These are phyloP conservation scores for Venusia cambrica DNA, from an alignment of 2,888 invertebrate species.

Conservation along the genomic window DNA sequence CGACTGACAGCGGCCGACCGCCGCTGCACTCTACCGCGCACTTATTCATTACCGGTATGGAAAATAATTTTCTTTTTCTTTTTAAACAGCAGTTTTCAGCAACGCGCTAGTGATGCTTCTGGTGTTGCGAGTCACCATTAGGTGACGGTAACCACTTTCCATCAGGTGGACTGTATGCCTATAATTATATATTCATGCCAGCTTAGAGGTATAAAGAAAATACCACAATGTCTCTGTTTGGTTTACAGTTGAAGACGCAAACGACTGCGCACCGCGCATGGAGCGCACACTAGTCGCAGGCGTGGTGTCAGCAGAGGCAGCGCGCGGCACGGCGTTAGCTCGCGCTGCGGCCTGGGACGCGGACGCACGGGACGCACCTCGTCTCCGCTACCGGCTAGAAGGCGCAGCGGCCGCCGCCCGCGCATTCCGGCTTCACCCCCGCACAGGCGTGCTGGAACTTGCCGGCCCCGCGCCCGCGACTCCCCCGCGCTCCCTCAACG, in stretches of 20 bases:
- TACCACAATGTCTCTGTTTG: too few species aligned
- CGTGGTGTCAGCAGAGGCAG: conserved; percentile 89
- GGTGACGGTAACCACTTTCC: too few species aligned
- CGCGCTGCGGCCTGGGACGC: conserved; percentile 94
- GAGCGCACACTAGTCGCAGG: conserved; percentile 90
- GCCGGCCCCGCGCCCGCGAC: conserved; percentile 73
- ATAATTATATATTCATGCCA: too few species aligned
- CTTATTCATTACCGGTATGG: conserved; percentile 90
- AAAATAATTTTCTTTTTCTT: too few species aligned
- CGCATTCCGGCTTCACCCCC: conserved; percentile 50
- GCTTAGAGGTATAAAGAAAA: too few species aligned
- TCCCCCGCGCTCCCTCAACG: conserved; percentile 85
- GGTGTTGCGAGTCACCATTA: too few species aligned
- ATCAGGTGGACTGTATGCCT: too few species aligned
- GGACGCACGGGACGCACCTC: conserved; percentile 88
- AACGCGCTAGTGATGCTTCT: too few species aligned
- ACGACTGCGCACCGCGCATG: conserved; percentile 94
- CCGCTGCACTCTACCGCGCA: conserved; percentile 89
- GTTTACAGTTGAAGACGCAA: conserved; percentile 89
- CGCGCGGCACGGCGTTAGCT: conserved; percentile 92
- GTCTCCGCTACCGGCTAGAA: conserved; percentile 90
- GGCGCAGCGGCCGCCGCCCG: conserved; percentile 39
- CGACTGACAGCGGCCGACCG: conserved; percentile 92
- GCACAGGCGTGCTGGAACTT: conserved; percentile 56
- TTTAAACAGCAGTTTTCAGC: too few species aligned